phyloP scores from a whole-genome alignment of 2,888 invertebrate species.

The Phoenoteleia sp. region DNA sequence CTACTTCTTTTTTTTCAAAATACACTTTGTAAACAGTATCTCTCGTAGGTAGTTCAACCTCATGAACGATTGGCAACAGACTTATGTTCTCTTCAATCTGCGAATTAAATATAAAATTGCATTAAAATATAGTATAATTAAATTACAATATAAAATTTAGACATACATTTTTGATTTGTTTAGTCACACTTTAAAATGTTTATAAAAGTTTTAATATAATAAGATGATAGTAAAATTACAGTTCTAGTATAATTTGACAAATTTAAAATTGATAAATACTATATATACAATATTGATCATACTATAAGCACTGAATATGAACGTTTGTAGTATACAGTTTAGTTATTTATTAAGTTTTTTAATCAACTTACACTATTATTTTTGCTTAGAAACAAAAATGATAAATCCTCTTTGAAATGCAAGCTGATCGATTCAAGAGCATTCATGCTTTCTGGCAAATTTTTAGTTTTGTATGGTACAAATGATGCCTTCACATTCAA shows the following conservation, averaged over 20 bases:
- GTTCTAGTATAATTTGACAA: no score
- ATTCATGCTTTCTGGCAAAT: not conserved
- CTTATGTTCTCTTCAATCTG: not conserved
- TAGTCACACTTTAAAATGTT: not conserved
- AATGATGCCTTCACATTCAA: not conserved
- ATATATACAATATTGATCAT: no score
- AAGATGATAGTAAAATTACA: no score
- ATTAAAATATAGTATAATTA: no score
- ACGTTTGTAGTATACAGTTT: no score
- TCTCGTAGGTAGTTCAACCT: not conserved
- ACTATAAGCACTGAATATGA: no score
- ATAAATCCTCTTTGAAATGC: not conserved
- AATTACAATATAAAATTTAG: not conserved
- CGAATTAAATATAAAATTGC: no score
- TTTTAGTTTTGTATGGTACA: not conserved
- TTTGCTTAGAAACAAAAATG: not conserved
- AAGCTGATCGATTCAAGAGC: not conserved
- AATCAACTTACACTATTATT: not conserved
- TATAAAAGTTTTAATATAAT: not conserved
- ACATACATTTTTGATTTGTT: conserved; percentile 1
- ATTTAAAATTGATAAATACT: no score
- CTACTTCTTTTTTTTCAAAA: conserved; percentile 3
- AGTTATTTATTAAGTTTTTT: not conserved
- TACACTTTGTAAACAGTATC: not conserved
- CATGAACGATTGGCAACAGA: not conserved